These are phyloP conservation scores for Polyploca ridens DNA, from an alignment of 2,888 invertebrate genomes.

Conservation along the genomic window DNA sequence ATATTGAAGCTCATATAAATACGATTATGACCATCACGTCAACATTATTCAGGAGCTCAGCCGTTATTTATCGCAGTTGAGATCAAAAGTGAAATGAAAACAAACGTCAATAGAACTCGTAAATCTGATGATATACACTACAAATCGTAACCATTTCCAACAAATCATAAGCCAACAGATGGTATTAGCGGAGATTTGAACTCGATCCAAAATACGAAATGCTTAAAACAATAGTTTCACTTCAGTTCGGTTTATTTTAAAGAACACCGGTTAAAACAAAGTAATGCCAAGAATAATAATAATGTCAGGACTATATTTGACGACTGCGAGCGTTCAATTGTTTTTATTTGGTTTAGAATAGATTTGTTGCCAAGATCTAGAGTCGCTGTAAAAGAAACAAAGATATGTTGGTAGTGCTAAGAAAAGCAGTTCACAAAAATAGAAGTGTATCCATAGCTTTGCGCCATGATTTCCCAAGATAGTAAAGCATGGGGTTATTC, in stretches of 20 bases:
- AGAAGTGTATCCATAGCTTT: too few species aligned
- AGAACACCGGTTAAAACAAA: constrained; percentile 35
- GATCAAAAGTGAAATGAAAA: constrained; percentile 9
- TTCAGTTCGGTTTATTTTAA: constrained; percentile 22
- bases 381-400: background rate
- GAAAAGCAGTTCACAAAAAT: background rate
- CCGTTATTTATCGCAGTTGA: background rate
- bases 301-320: background rate
- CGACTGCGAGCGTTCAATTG: background rate
- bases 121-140: background rate
- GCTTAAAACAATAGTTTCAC: constrained; percentile 31
- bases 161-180: constrained; percentile 12
- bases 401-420: background rate
- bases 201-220: constrained; percentile 32
- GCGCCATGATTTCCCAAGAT: too few species aligned
- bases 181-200: constrained; percentile 35
- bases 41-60: background rate
- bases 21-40: background rate
- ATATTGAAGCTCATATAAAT: background rate
- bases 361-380: background rate
- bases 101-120: background rate
- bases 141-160: background rate
- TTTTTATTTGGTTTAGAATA: background rate
- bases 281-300: constrained; percentile 46
- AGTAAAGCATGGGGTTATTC: too few species aligned